Evolutionary conservation across 2,113 vertebrate genomes (phyloP), one percentile per base, ranked within the genome.

Genomic region (Tragelaphus strepsiceros): DNA sequence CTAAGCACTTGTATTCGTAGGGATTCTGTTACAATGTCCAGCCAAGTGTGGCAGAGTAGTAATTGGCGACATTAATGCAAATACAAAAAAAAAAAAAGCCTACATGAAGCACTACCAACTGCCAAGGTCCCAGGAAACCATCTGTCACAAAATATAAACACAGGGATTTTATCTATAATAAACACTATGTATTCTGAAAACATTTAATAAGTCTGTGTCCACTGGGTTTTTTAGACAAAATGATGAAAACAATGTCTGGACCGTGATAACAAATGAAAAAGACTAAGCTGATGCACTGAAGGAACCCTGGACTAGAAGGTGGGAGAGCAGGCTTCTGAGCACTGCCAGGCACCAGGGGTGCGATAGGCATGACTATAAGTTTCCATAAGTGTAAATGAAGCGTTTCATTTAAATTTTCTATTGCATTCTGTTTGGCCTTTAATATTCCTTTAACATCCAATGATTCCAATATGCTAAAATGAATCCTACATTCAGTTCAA

Each of bases 111-210:
- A 85, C 21, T 56, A 88, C 64, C 81, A 88, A 82, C 86, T 49
- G 61, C 77, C 80, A 71, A 71, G 78, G 56, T 54, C 39, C 82
- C 56, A 64, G 59, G 83, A 94, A 94, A 82, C 67, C 88, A 93
- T 96, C 59, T 94, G 85, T 86, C 88, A 93, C 17, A 4, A 26
- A 90, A 71, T 14, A 89, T 85, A 96, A 97, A 94, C 71, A 62
- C 0, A 16, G 43, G 74, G 56, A 67, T 78, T 88, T 54, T 51
- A 97, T 14, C 51, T 62, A 85, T 78, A 58, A 83, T 32, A 62
- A 93, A 87, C 46, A 78, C 49, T 30, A 3, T 58, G 43, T 83
- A 39, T 51, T 26, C 74, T 64, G 88, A 90, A 96, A 96, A 95
- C 53, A 95, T 28, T 67, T 56, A 83, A 12, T 92, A 82, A 81